Evolutionary conservation across 2,113 vertebrate genomes (phyloP).

Genomic region (Phycodurus eques): DNA sequence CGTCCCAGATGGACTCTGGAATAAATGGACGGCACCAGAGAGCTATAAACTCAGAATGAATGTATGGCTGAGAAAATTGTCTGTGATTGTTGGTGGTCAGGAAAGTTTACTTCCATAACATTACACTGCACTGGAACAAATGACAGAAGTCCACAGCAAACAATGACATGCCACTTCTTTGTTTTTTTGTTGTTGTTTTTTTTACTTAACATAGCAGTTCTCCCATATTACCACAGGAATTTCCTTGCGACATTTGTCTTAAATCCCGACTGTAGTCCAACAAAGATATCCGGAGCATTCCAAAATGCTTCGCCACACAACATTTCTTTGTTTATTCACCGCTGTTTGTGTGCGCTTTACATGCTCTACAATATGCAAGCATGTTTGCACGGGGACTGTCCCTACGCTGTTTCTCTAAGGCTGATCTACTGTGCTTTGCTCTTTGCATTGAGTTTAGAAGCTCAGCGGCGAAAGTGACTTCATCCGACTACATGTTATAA

Average conservation of each 20-base stretch:
- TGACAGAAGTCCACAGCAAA: constrained; percentile 17
- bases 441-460: constrained; percentile 4
- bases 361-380: background rate
- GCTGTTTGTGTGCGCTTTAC: constrained; percentile 20
- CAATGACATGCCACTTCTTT: constrained; percentile 16
- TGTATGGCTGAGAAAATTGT: constrained; percentile 52
- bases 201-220: constrained; percentile 48
- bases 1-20: constrained; percentile 66
- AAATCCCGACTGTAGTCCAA: constrained; percentile 67
- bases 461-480: constrained; percentile 17
- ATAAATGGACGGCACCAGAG: constrained; percentile 66
- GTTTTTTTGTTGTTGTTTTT: constrained; percentile 18
- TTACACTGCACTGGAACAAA: constrained; percentile 2
- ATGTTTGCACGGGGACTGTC: constrained; percentile 6
- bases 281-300: constrained; percentile 61
- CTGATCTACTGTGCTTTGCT: background rate
- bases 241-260: constrained; percentile 26
- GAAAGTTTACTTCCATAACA: constrained; percentile 27
- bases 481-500: constrained; percentile 18
- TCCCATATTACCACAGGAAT: constrained; percentile 34
- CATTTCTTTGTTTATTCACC: constrained; percentile 53
- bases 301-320: constrained; percentile 45
- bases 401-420: background rate
- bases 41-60: constrained; percentile 68
- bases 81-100: constrained; percentile 7